Evolutionary conservation across 53 echinoderm and acorn worm genomes (phyloP).

Genomic region (Echinometra lucunter): DNA sequence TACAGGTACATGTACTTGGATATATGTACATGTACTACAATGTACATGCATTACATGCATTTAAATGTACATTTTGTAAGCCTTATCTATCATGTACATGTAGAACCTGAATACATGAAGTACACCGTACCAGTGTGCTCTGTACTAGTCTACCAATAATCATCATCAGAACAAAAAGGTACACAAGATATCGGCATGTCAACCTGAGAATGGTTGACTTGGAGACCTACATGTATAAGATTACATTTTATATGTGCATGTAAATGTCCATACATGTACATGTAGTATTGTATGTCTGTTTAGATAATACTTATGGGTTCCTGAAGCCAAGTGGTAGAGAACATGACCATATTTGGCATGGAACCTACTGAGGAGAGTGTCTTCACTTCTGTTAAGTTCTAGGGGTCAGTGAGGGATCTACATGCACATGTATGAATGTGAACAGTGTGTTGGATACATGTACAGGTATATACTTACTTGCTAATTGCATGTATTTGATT

Average conservation of each 20-base stretch:
- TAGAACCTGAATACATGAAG: not conserved
- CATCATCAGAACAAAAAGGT: not conserved
- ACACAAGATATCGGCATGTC: not conserved
- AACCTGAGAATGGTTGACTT: not conserved
- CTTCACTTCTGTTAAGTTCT: too few species aligned
- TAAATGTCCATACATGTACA: too few species aligned
- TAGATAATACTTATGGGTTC: not conserved
- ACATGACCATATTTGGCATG: conserved; percentile 20
- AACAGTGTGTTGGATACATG: not conserved
- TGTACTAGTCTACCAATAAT: not conserved
- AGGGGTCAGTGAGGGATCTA: not conserved
- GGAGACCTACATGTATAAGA: not conserved
- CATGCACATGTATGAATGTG: not conserved
- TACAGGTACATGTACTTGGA: too few species aligned
- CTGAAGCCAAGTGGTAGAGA: not conserved
- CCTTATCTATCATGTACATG: not conserved
- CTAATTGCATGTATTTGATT: too few species aligned
- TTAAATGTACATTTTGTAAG: not conserved
- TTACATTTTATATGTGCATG: not conserved
- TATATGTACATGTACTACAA: too few species aligned
- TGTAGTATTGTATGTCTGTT: too few species aligned
- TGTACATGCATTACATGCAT: too few species aligned
- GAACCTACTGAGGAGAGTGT: not conserved
- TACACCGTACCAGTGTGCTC: not conserved
- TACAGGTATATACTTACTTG: not conserved